Evolutionary conservation across 1,140 invertebrate species (phyloP), one percentile per base, ranked within the genome.

Genomic region (Vollenhovia emeryi): DNA sequence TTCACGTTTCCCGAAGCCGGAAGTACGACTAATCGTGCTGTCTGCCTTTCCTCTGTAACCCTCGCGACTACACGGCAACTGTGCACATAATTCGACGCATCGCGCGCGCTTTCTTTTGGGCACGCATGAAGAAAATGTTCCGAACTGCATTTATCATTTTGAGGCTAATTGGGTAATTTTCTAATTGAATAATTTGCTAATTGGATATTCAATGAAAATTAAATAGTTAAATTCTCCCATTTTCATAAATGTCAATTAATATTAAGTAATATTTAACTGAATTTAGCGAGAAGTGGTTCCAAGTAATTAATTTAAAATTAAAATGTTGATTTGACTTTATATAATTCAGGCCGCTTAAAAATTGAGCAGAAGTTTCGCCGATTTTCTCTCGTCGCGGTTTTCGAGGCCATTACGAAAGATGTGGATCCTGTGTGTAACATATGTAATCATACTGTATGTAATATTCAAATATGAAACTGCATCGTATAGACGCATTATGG

Each of bases 21-120:
- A 86, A 88, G 69, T 75, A 79, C 57, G 50, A 86, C 71, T 76
- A 89, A 89, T 89, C 45, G 69, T 60, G 55, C 40, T 74, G 55
- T 83, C 57, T 85, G 45, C 52, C 71, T 36, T 4, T 18, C 13
- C 13, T 57, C 30, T 21, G 43, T 45, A 36, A 24, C 24, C 52
- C 18, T 66, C 60, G 43, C 30, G 73, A 78, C 24, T 73, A 82
- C 24, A 45, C 18, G 13, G 13, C 57, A 57, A 30, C 18, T 18
- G 30, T 60, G 60, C 11, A 30, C 13, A 78, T 64, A 78, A 13
- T 69, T 69, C 27, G 36, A 71, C 36, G 36, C 64, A 43, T 66
- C 13, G 15, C 18, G 15, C 18, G 24, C 50, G 27, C n/a, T 15
- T 64, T 82, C 8, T 55, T 68, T 52, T 24, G 55, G 6, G 13